Evolutionary conservation across 2,113 vertebrate genomes (phyloP).

Genomic region (Pluvianellus socialis): DNA sequence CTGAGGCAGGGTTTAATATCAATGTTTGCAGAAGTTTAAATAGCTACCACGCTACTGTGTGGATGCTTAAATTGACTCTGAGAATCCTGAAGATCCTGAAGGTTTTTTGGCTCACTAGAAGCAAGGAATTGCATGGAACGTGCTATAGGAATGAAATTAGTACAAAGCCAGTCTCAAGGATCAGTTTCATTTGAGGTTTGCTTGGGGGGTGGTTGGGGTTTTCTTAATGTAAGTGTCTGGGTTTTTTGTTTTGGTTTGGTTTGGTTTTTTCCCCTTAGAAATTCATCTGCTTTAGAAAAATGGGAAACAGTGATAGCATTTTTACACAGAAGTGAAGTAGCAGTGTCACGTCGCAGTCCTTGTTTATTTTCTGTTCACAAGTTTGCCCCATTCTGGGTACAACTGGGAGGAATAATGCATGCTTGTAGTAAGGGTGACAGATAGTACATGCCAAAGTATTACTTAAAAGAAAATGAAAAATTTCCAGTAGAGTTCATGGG

Average conservation of each 20-base stretch:
- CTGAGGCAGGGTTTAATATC: background rate
- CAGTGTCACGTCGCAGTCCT: background rate
- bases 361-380: background rate
- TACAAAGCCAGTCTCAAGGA: no score
- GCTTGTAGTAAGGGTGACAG: background rate
- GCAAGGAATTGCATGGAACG: background rate
- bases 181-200: background rate
- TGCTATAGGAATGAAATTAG: background rate
- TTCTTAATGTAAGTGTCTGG: background rate
- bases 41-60: background rate
- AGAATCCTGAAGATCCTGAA: background rate
- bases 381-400: fast-evolving
- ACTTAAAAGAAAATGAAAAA: background rate
- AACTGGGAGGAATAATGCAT: background rate
- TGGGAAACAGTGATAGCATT: background rate
- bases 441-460: background rate
- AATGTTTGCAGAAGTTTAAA: background rate
- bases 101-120: background rate
- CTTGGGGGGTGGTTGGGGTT: background rate
- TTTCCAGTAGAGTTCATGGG: background rate
- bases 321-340: background rate
- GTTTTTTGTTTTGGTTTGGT: background rate
- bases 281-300: background rate
- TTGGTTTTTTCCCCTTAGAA: background rate
- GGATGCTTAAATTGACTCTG: background rate